These are phyloP conservation scores for Acanthiza pusilla DNA, from an alignment of 2,797 vertebrate genomes.

Conservation along the genomic window DNA sequence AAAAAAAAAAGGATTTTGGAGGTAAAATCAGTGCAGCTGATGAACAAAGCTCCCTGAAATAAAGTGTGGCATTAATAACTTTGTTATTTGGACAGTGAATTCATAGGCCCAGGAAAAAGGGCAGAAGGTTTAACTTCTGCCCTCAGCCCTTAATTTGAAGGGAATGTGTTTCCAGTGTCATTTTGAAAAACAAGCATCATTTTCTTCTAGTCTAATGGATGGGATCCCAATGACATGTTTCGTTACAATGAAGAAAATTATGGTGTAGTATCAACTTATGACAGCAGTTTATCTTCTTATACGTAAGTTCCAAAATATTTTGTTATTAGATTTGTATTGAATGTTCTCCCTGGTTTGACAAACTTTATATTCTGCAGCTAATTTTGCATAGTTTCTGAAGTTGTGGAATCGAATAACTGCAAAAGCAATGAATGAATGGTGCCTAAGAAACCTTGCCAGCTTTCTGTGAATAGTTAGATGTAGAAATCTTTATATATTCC, in stretches of 20 bases:
- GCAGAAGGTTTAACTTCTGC: neutral
- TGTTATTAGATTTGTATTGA: slow-evolving; percentile 21
- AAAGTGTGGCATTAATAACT: neutral
- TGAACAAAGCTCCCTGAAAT: neutral
- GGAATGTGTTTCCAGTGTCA: slow-evolving; percentile 43
- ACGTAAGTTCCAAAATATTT: slow-evolving; percentile 84
- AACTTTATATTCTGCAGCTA: neutral
- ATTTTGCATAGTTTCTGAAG: neutral
- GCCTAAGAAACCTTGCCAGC: slow-evolving; percentile 43
- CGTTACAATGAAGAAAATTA: slow-evolving; percentile 99
- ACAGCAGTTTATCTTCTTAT: slow-evolving; percentile 98
- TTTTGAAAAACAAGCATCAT: slow-evolving; percentile 64
- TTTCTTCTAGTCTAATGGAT: slow-evolving; percentile 92
- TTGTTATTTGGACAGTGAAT: neutral
- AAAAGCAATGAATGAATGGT: slow-evolving; percentile 47
- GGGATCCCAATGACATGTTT: slow-evolving; percentile 99
- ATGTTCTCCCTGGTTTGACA: slow-evolving; percentile 15
- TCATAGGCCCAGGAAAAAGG: neutral
- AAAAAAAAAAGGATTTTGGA: neutral
- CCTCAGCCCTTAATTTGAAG: neutral
- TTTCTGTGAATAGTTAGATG: slow-evolving; percentile 31
- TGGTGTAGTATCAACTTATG: slow-evolving; percentile 95
- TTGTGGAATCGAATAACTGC: neutral
- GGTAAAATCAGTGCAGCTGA: neutral
- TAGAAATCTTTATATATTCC: slow-evolving; percentile 38